These are phyloP conservation scores for Chrysolina haemoptera DNA, from an alignment of 2,888 invertebrate species.

Conservation along the genomic window DNA sequence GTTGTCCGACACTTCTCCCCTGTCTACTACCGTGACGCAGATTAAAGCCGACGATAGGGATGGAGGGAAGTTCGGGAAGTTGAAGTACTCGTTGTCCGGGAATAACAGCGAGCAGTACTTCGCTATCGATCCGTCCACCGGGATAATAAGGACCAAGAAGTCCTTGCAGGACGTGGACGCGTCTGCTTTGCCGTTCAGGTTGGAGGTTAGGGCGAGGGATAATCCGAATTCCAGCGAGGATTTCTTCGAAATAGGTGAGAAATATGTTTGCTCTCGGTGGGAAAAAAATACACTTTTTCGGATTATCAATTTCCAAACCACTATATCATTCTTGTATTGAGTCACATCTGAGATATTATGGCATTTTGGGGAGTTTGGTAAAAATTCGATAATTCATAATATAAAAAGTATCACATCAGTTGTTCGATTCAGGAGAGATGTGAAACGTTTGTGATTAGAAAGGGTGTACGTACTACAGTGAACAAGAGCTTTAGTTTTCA, in stretches of 20 bases:
- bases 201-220: slow-evolving; percentile 82
- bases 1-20: slow-evolving; percentile 80
- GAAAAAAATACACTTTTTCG: too few species aligned
- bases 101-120: slow-evolving; percentile 76
- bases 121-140: slow-evolving; percentile 80
- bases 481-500: too few species aligned
- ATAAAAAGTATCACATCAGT: too few species aligned
- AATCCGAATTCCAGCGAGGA: slow-evolving; percentile 78
- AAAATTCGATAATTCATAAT: too few species aligned
- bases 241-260: slow-evolving; percentile 74
- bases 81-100: slow-evolving; percentile 76
- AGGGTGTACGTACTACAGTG: too few species aligned
- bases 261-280: too few species aligned
- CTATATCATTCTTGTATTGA: too few species aligned
- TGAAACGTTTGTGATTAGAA: too few species aligned
- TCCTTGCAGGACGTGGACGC: slow-evolving; percentile 79
- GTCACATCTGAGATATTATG: too few species aligned
- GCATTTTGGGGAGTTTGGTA: too few species aligned
- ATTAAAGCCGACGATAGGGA: slow-evolving; percentile 87
- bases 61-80: slow-evolving; percentile 85
- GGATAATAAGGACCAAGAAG: slow-evolving; percentile 82
- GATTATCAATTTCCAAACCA: too few species aligned
- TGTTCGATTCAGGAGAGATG: too few species aligned
- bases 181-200: slow-evolving; percentile 77
- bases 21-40: slow-evolving; percentile 79